Base-by-base conservation (phyloP, 2,888 invertebrate species). In the Teleiodes luculella region DNA sequence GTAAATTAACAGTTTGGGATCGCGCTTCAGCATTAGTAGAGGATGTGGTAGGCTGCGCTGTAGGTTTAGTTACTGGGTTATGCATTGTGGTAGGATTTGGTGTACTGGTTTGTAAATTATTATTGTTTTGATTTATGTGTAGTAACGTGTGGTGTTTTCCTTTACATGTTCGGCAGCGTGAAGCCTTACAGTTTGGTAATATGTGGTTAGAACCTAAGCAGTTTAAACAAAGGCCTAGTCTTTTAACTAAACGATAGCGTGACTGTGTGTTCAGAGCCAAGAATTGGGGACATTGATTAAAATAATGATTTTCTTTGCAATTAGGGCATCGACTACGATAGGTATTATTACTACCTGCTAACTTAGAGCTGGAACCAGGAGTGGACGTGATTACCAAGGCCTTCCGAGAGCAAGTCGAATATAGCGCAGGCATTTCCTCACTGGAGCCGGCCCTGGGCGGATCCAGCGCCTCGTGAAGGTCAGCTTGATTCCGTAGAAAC, bases 231-330 rank as follows among this genome's bases (percentile, higher is more conserved):
- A 33, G n/a, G n/a, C n/a, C n/a, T 33, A 33, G n/a, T 7, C 10
- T 11, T 33, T 33, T 33, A 33, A 7, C 33, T n/a, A n/a, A 11
- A 6, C 33, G 33, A 33, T 11, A 11, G 33, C 33, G 33, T n/a
- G 8, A 8, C 33, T 8, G 8, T 8, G 33, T 33, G n/a, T n/a
- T n/a, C n/a, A 33, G 33, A n/a, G 33, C 33, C 33, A 33, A 31
- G 37, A 55, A 51, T 16, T 35, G 41, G 2, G 46, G 41, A 43
- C 55, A 55, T 39, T 55, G 55, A 48, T 52, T 55, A 10, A 55
- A 39, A 41, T 20, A 55, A 28, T 55, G 52, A 5, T 8, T 16
- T 10, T 47, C 55, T 31, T 48, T 55, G 30, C 55, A 55, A 8
- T 55, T 37, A 3, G 52, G 55, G 35, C 55, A 33, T n/a, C 33